phyloP scores from a whole-genome alignment of 2,113 vertebrate species.

The Sminthopsis crassicaudata region DNA sequence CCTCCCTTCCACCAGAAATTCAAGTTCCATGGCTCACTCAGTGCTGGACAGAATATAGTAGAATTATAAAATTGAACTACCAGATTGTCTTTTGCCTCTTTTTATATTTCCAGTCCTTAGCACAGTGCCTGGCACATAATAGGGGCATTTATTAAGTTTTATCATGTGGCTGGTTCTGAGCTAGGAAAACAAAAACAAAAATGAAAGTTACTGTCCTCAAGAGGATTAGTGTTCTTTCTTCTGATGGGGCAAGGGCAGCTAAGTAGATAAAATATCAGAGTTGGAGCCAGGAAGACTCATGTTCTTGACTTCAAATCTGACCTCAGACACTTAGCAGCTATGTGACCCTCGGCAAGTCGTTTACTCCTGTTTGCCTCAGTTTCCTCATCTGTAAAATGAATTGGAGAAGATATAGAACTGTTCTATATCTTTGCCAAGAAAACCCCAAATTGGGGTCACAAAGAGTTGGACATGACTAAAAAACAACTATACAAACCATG shows the following conservation, averaged over 20 bases:
- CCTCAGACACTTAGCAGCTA: not conserved
- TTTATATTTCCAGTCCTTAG: not conserved
- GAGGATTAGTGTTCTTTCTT: not conserved
- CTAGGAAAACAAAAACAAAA: not conserved
- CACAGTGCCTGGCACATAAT: not conserved
- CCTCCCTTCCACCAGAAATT: not conserved
- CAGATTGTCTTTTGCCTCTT: not conserved
- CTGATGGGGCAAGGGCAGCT: not conserved
- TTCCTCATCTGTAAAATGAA: not conserved
- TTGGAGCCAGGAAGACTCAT: not conserved
- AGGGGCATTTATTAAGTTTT: not conserved
- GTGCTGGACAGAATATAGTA: not conserved
- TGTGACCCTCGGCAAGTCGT: not conserved
- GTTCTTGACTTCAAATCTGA: not conserved
- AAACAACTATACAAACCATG: not conserved
- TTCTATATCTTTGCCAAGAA: not conserved
- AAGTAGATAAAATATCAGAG: not conserved
- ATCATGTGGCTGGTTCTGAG: not conserved
- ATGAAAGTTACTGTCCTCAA: not conserved
- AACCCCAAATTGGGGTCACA: not conserved
- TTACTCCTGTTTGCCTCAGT: not conserved
- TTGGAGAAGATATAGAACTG: not conserved
- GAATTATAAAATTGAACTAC: not conserved
- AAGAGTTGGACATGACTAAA: not conserved
- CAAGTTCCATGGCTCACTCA: not conserved